Base-by-base conservation (phyloP, 2,888 invertebrate genomes). In the Thereva unica region DNA sequence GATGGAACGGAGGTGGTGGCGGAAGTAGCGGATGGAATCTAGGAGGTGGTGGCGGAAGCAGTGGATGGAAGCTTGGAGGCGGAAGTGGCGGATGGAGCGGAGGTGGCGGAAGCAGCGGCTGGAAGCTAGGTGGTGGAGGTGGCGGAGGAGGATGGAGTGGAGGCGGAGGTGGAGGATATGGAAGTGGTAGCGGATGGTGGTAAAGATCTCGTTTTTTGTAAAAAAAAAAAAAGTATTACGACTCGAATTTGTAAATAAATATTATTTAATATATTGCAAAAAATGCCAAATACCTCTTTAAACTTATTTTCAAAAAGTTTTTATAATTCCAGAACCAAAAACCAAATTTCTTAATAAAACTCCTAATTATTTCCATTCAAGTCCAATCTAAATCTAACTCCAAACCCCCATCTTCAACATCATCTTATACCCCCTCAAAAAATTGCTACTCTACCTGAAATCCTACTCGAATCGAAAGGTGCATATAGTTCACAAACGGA, bases 51-150 rank as follows among this genome's bases (percentile, higher is more conserved):
- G n/a, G 45, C 10, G 45, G 45, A 9, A 10, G 45, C 0, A 3
- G 10, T 4, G 45, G 45, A 4, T 37, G 54, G 38, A 40, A 40
- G 7, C 23, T 50, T 8, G 50, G 80, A 71, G 83, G 80, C 68
- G 74, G 80, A 5, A 47, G 45, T 8, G 52, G 45, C 67, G 67
- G 6, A 63, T 70, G 71, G 59, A 41, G 10, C 63, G 35, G 64
- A 67, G 55, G 69, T 44, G 37, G 69, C 67, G 35, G 64, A 64
- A 57, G 69, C 57, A 72, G 73, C 8, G 71, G 72, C 12, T 72
- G 71, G 9, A 67, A 66, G n/a, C 41, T 44, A 10, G 68, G 70
- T 12, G 67, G 56, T 9, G 68, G 69, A 41, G 69, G 67, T 23
- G 23, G 23, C 1, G 23, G 23, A 23, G 47, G 47, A 3, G 47